A percentile compares a stretch with the other conserved stretches of the same genome.
Conservation (phyloP, 2,113 vertebrate genomes). For the Phalacrocorax carbo region DNA sequence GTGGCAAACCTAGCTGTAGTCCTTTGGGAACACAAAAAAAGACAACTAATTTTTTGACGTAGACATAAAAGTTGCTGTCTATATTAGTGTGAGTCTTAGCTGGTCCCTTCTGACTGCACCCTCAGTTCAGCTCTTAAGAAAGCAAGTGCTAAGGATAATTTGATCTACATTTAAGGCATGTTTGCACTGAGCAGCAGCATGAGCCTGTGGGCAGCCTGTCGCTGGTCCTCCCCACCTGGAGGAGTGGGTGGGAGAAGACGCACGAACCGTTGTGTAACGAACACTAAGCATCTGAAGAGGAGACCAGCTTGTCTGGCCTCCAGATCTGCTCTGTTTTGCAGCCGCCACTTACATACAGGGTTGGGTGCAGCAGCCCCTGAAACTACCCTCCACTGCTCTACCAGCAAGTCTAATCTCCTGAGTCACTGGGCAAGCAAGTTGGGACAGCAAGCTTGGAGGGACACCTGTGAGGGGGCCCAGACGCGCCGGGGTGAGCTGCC, state of each 20-base stretch:
- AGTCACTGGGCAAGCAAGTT: background rate
- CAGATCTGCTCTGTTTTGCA: background rate
- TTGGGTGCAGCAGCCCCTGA: background rate
- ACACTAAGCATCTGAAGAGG: background rate
- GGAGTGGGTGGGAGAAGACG: background rate
- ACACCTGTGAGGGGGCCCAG: background rate
- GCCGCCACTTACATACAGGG: rapidly evolving
- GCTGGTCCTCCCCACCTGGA: background rate
- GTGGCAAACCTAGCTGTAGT: background rate
- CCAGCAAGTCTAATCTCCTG: background rate
- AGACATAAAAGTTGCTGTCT: background rate
- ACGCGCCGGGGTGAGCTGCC: rapidly evolving
- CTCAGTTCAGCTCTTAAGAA: background rate
- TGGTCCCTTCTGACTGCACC: background rate
- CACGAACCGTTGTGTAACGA: background rate
- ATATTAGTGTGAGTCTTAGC: background rate
- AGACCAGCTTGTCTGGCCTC: background rate
- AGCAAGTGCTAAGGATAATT: background rate
- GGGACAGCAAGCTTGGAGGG: rapidly evolving
- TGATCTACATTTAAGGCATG: background rate
- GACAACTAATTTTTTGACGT: background rate
- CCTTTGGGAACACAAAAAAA: background rate
- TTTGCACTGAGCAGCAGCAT: background rate
- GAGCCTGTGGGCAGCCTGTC: background rate
- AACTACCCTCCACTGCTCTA: background rate